Evolutionary conservation across 1,140 invertebrate genomes (phyloP), one percentile per base, ranked within the genome.

Genomic region (Diorhabda carinulata): DNA sequence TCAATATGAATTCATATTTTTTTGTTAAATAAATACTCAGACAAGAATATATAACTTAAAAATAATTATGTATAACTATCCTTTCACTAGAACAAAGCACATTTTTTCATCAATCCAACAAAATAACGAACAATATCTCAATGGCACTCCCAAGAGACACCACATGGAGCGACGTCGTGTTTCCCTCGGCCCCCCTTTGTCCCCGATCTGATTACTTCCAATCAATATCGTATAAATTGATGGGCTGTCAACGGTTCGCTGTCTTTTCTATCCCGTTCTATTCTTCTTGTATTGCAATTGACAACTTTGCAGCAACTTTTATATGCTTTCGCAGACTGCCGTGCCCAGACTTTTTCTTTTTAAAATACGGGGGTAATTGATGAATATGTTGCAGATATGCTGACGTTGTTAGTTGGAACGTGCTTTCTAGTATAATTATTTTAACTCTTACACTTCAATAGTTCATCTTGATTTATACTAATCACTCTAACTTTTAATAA

Each of bases 171-270:
- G 47, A 8, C 47, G 47, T n/a, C 25, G 25, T 25, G 25, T 25
- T 25, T 25, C 47, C 47, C 59, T 5, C 8, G 10, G 5, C 10
- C 9, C 59, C 41, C 59, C 42, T 43, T 43, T 43, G 8, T 8
- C 59, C 59, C 40, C 59, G 6, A 61, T 10, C 25, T 61, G 59
- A 61, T 61, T 66, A 47, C 41, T 25, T 8, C 25, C 59, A 64
- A 68, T 64, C 44, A 59, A 61, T 61, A 67, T 61, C 43, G 42
- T n/a, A 43, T 67, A 40, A 61, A 59, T 67, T 25, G 25, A 56
- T 61, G 41, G 58, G 52, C 10, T 44, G 45, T 66, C 57, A 66
- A 52, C 47, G 45, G n/a, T 43, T 43, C 9, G 7, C n/a, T 43
- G 5, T 64, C n/a, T 43, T 45, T 40, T n/a, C 61, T 43, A 43